phyloP scores from a whole-genome alignment of 2,888 invertebrate species.

The Drosophila subsilvestris region DNA sequence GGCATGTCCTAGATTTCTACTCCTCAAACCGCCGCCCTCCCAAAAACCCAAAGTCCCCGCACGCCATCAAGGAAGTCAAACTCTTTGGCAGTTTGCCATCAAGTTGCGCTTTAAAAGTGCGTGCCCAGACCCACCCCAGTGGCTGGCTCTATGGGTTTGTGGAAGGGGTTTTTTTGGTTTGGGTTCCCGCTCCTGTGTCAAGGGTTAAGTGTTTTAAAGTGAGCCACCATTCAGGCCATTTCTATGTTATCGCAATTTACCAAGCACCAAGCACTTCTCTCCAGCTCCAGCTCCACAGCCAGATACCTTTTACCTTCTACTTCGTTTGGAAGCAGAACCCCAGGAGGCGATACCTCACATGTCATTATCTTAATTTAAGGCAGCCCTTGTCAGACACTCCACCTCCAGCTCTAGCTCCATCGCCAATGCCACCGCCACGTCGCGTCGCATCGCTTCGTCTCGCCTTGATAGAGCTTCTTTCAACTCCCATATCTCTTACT shows the following conservation, averaged over 20 bases:
- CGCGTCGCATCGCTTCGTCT: not conserved
- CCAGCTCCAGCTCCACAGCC: not conserved
- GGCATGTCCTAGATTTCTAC: conserved; percentile 51
- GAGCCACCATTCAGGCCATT: conserved; percentile 53
- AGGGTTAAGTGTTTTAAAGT: conserved; percentile 63
- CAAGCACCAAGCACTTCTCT: conserved; percentile 67
- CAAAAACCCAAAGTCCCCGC: not conserved
- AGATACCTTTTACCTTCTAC: conserved; percentile 3
- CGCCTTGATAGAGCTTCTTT: conserved; percentile 65
- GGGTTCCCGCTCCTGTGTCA: conserved; percentile 40
- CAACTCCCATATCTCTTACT: conserved; percentile 72
- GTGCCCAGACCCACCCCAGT: conserved; percentile 30
- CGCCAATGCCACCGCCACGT: not conserved
- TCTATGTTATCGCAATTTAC: conserved; percentile 71
- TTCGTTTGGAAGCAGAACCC: conserved; percentile 6
- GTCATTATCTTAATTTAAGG: conserved; percentile 78
- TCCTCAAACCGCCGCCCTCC: not conserved
- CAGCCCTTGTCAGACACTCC: conserved; percentile 31
- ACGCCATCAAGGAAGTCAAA: conserved; percentile 48
- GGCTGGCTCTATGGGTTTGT: conserved; percentile 20
- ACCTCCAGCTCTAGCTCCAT: not conserved
- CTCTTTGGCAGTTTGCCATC: conserved; percentile 69
- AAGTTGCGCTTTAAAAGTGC: conserved; percentile 73
- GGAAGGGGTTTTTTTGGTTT: conserved; percentile 16
- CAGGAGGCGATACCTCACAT: conserved; percentile 59